A percentile compares a stretch with the other conserved stretches of the same genome.
Conservation (phyloP, 2,113 vertebrate species). For the Taurulus bubalis region DNA sequence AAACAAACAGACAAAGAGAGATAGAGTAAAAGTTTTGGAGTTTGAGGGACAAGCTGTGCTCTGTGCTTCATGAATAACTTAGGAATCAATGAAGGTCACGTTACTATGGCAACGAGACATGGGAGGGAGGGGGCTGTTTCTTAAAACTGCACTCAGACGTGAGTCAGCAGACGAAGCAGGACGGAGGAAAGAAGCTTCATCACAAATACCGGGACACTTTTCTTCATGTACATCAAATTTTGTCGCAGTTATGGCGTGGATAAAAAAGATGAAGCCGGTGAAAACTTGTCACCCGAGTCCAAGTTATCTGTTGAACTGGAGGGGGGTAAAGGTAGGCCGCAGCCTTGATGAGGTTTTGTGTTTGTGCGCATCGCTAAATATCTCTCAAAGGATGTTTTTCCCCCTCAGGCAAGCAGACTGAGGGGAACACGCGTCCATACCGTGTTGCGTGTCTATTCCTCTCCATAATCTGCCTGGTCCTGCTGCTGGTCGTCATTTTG, state of each 20-base stretch:
- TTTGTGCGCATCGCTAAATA: background rate
- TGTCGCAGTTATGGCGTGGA: slow-evolving; percentile 56
- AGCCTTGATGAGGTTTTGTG: slow-evolving; percentile 8
- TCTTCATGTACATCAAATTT: slow-evolving; percentile 79
- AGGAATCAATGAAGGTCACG: slow-evolving; percentile 23
- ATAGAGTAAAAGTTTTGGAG: slow-evolving; percentile 13
- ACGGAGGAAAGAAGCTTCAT: slow-evolving; percentile 15
- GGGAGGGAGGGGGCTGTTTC: background rate
- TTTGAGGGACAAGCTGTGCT: slow-evolving; percentile 52
- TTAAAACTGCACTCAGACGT: slow-evolving; percentile 21
- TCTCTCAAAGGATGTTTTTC: background rate
- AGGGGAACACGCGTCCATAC: slow-evolving; percentile 46
- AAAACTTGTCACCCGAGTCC: slow-evolving; percentile 16
- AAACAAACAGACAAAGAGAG: background rate
- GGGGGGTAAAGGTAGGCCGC: slow-evolving; percentile 47
- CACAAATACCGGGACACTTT: slow-evolving; percentile 6
- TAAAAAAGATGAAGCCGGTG: slow-evolving; percentile 41
- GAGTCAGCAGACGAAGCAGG: slow-evolving; percentile 25
- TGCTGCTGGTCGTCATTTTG: slow-evolving; percentile 63
- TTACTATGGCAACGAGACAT: slow-evolving; percentile 50
- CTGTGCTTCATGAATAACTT: slow-evolving; percentile 58
- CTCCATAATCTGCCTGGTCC: slow-evolving; percentile 57
- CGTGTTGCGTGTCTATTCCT: slow-evolving; percentile 59
- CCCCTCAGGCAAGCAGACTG: slow-evolving; percentile 39
- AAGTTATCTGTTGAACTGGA: slow-evolving; percentile 60